These are phyloP conservation scores for Lepidurus arcticus DNA, from an alignment of 1,140 invertebrate genomes.

Conservation along the genomic window DNA sequence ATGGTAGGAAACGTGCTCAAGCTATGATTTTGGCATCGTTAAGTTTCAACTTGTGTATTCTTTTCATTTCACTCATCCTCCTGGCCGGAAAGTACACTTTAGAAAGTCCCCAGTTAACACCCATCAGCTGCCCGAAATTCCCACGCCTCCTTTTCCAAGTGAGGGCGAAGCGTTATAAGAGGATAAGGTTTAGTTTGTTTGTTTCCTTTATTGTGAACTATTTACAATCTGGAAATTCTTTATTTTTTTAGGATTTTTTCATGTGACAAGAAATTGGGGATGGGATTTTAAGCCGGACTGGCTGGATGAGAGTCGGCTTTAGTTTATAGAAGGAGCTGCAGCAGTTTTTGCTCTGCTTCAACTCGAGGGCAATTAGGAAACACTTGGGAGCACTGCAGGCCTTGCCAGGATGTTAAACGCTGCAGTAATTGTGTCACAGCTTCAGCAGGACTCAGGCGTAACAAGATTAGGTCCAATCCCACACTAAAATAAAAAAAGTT, in stretches of 20 bases:
- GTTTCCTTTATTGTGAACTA: background rate
- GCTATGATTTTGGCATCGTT: no score
- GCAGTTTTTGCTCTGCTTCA: conserved; percentile 6
- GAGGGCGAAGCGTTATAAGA: background rate
- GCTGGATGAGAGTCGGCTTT: background rate
- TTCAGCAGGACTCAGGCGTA: conserved; percentile 12
- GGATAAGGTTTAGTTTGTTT: background rate
- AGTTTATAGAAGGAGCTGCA: background rate
- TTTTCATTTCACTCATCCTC: background rate
- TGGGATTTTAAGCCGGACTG: background rate
- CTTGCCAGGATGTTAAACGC: conserved; percentile 18
- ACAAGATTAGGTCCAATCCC: conserved; percentile 15
- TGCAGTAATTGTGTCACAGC: conserved; percentile 10
- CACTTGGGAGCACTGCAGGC: background rate
- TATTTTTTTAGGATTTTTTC: background rate
- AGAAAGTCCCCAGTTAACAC: background rate
- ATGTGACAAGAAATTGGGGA: background rate
- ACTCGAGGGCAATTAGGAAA: conserved; percentile 8
- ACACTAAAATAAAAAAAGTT: background rate
- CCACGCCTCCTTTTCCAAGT: background rate
- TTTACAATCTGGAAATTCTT: background rate
- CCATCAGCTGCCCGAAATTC: conserved; percentile 4
- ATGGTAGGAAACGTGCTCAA: no score
- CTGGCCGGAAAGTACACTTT: background rate
- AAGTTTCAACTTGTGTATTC: no score